phyloP scores from a whole-genome alignment of 2,888 invertebrate species.

The Marasmarcha lunaedactyla region DNA sequence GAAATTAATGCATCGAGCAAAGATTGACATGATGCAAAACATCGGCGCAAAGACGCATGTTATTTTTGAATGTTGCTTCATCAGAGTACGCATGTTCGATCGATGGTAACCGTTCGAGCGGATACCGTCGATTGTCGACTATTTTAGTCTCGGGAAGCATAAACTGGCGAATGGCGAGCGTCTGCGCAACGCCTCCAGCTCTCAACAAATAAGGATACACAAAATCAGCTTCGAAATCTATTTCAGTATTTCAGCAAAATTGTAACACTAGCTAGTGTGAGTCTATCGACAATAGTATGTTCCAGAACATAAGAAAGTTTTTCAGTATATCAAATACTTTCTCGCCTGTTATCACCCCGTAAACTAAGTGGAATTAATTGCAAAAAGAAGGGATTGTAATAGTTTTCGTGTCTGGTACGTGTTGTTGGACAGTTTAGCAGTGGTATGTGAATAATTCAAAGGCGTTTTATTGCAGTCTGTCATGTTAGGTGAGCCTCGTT shows the following conservation, averaged over 20 bases:
- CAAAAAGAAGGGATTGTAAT: too few species aligned
- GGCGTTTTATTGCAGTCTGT: slow-evolving; percentile 27
- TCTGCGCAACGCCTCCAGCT: slow-evolving; percentile 26
- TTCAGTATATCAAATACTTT: background rate
- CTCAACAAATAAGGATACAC: slow-evolving; percentile 41
- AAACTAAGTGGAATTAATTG: too few species aligned
- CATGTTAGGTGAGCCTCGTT: slow-evolving; percentile 33
- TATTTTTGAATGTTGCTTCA: slow-evolving; percentile 26
- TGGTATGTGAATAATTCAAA: slow-evolving; percentile 24
- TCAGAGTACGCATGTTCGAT: slow-evolving; percentile 23
- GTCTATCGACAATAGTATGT: too few species aligned
- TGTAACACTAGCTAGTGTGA: too few species aligned
- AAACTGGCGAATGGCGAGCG: slow-evolving; percentile 33
- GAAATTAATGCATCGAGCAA: too few species aligned
- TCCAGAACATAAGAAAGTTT: too few species aligned
- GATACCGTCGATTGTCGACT: slow-evolving; percentile 57
- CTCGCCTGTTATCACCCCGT: background rate
- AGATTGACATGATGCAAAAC: too few species aligned
- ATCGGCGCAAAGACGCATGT: slow-evolving; percentile 14
- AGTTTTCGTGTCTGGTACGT: slow-evolving; percentile 11
- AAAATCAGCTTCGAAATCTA: slow-evolving; percentile 12
- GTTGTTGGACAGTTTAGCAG: slow-evolving; percentile 11
- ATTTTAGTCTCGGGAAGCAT: slow-evolving; percentile 61
- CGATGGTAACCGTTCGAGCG: slow-evolving; percentile 40
- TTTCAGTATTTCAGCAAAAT: slow-evolving; percentile 30